A percentile compares a stretch with the other conserved stretches of the same genome.
phyloP scores from a whole-genome alignment of 1,140 invertebrate genomes.

The Leptopilina boulardi region DNA sequence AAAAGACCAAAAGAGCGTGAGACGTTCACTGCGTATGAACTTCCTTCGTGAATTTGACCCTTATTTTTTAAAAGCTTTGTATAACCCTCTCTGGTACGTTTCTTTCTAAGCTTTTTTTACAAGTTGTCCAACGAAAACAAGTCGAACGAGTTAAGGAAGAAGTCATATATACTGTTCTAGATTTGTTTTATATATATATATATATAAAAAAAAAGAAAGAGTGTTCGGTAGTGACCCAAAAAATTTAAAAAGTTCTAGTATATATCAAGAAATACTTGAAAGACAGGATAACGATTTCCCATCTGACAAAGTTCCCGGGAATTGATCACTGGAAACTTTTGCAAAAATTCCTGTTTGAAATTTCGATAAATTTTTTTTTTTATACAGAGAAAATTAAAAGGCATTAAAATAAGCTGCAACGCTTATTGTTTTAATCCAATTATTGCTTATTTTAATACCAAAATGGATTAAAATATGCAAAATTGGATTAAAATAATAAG shows the following conservation, averaged over 20 bases:
- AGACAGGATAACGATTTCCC: not conserved
- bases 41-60: slow-evolving; percentile 24
- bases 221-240: not conserved
- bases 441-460: too few relatives aligned
- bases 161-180: not conserved
- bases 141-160: slow-evolving; percentile 19
- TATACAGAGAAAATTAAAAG: too few relatives aligned
- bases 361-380: too few relatives aligned
- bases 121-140: slow-evolving; percentile 1
- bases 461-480: too few relatives aligned
- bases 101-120: not conserved
- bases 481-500: too few relatives aligned
- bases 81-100: not conserved
- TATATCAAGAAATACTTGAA: not conserved
- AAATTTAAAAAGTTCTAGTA: not conserved
- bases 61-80: not conserved
- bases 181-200: not conserved
- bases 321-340: too few relatives aligned
- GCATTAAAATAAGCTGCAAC: too few relatives aligned
- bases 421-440: too few relatives aligned
- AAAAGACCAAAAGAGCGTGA: slow-evolving; percentile 23
- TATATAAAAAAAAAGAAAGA: not conserved
- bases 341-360: too few relatives aligned
- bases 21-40: not conserved
- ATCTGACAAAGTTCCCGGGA: too few relatives aligned